Conservation (phyloP, 2,113 vertebrate species). For the Tautogolabrus adspersus region DNA sequence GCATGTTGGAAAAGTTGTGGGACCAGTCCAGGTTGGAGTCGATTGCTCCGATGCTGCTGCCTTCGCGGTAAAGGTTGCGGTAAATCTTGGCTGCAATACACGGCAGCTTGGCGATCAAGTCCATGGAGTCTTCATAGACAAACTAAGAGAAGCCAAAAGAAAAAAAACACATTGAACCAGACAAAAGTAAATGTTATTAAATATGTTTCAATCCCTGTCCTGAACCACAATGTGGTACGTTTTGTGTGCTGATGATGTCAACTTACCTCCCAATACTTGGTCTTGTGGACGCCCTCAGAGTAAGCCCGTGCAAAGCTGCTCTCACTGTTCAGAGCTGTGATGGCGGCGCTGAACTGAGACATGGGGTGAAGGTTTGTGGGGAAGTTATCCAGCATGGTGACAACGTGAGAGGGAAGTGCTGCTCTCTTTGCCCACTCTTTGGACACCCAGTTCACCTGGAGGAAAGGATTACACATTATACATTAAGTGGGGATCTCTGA, state of each 20-base stretch:
- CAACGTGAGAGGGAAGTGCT: slow-evolving; percentile 95
- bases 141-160: slow-evolving; percentile 79
- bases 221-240: not conserved
- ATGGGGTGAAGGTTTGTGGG: slow-evolving; percentile 98
- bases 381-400: slow-evolving; percentile 99
- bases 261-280: slow-evolving; percentile 97
- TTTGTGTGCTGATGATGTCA: not conserved
- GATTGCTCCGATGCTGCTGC: slow-evolving; percentile 96
- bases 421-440: slow-evolving; percentile 96
- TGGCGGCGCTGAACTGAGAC: slow-evolving; percentile 96
- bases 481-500: not conserved
- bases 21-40: slow-evolving; percentile 97
- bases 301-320: slow-evolving; percentile 95
- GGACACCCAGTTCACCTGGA: slow-evolving; percentile 92
- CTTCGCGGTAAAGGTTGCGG: slow-evolving; percentile 96
- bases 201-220: too few species aligned
- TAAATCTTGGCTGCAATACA: slow-evolving; percentile 98
- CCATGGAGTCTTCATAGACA: slow-evolving; percentile 96
- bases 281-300: slow-evolving; percentile 91
- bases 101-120: slow-evolving; percentile 96
- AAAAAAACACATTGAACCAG: not conserved
- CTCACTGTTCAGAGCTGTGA: slow-evolving; percentile 98
- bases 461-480: not conserved
- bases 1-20: slow-evolving; percentile 98
- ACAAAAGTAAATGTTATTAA: not conserved